phyloP scores from a whole-genome alignment of 2,888 invertebrate genomes.

The Volucella inanis region DNA sequence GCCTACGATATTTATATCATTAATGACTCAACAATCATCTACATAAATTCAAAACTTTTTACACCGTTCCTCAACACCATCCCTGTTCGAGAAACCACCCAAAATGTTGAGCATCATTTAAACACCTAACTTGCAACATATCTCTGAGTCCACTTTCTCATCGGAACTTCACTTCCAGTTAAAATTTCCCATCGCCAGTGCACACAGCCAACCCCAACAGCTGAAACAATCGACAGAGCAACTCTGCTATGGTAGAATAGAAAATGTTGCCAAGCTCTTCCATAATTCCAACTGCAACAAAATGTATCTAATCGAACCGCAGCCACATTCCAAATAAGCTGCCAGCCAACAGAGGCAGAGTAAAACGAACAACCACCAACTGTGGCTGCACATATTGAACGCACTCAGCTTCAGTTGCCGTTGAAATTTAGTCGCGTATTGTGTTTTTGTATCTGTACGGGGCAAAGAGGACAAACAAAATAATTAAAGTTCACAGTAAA shows the following conservation, averaged over 20 bases:
- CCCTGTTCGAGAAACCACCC: background rate
- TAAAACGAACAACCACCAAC: constrained; percentile 68
- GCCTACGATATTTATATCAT: background rate
- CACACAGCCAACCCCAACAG: background rate
- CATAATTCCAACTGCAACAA: constrained; percentile 55
- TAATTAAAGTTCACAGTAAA: constrained; percentile 2
- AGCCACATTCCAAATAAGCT: constrained; percentile 22
- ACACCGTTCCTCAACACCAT: constrained; percentile 3
- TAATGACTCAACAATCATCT: background rate
- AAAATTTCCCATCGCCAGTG: constrained; percentile 17
- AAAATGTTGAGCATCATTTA: constrained; percentile 10
- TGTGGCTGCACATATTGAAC: constrained; percentile 58
- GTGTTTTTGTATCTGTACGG: constrained; percentile 42
- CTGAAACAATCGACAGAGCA: background rate
- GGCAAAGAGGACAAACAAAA: constrained; percentile 14
- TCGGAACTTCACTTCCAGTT: constrained; percentile 16
- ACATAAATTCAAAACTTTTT: background rate
- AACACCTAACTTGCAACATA: constrained; percentile 22
- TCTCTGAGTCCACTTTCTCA: constrained; percentile 2
- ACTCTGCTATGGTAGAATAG: too few species aligned
- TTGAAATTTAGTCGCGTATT: constrained; percentile 66
- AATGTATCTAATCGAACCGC: constrained; percentile 45
- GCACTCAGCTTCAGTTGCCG: constrained; percentile 66
- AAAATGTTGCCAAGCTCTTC: constrained; percentile 51
- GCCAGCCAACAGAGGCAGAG: constrained; percentile 33